phyloP scores from a whole-genome alignment of 2,888 invertebrate genomes.

The Andrena fulva region DNA sequence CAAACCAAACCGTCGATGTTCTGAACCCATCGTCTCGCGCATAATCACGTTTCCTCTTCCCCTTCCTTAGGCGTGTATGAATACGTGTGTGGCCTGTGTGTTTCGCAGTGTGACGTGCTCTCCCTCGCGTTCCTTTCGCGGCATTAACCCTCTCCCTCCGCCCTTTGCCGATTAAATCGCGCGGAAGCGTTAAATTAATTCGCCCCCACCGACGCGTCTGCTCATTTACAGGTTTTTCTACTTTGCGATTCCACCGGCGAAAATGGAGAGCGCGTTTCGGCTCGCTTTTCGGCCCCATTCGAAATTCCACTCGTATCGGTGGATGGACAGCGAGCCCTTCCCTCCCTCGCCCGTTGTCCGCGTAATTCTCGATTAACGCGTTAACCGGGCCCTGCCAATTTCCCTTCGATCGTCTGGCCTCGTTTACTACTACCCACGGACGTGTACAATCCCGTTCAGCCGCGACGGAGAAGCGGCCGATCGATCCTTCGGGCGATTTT shows the following conservation, averaged over 20 bases:
- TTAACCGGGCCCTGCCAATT: slow-evolving; percentile 16
- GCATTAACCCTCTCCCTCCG: slow-evolving; percentile 6
- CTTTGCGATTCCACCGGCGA: slow-evolving; percentile 21
- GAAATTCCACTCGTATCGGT: slow-evolving; percentile 2
- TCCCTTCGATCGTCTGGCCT: slow-evolving; percentile 5
- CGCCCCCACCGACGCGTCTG: slow-evolving; percentile 42
- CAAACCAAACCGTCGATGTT: slow-evolving; percentile 67
- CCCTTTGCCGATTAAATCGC: slow-evolving; percentile 38
- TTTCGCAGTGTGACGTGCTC: slow-evolving; percentile 28
- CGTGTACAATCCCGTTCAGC: background rate
- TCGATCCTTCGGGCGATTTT: background rate
- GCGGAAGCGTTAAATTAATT: slow-evolving; percentile 52
- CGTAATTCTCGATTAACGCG: slow-evolving; percentile 29
- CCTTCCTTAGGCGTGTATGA: slow-evolving; percentile 50
- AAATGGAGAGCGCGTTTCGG: slow-evolving; percentile 8
- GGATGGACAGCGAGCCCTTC: background rate
- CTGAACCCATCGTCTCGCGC: slow-evolving; percentile 58
- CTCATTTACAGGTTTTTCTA: slow-evolving; percentile 56
- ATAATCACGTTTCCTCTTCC: slow-evolving; percentile 54
- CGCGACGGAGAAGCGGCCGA: background rate
- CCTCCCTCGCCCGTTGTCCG: background rate
- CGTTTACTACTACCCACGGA: background rate
- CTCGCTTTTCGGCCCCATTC: background rate
- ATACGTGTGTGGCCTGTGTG: slow-evolving; percentile 6
- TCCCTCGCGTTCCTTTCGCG: slow-evolving; percentile 44